Evolutionary conservation across 2,113 vertebrate species (phyloP), one percentile per base, ranked within the genome.

Genomic region (Phaethon lepturus): DNA sequence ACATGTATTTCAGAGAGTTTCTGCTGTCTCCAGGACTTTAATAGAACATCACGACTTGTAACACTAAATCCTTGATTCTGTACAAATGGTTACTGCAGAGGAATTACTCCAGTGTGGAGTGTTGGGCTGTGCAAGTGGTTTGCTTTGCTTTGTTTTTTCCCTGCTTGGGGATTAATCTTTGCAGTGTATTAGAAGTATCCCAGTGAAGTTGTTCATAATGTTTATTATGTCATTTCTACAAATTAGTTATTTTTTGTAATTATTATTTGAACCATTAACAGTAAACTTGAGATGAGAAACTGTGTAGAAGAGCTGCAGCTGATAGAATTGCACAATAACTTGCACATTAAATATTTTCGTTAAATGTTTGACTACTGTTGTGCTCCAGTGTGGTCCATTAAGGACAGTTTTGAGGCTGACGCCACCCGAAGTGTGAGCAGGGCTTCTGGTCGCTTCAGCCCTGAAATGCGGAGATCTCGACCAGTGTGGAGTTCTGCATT

Each of bases 351-450:
- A 20, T 81, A 53, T 38, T 76, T 86, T 58, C 67, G 67, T 62
- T 81, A 18, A 28, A 63, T 90, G 28, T 49, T 15, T 47, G n/a
- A 76, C 52, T 71, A 11, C n/a, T 86, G 15, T 26, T 62, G 64
- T 58, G 53, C 45, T 88, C 49, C 16, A 44, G 0, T 15, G 9
- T 64, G 26, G 44, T 80, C 67, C 23, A 28, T 90, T 86, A 69
- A 59, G 19, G 73, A 31, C 5, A 4, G 24, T 22, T 86, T 18
- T 60, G 56, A 31, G 23, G 28, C 29, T 0, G 0, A 6, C 3
- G 0, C 67, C 49, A 17, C 29, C 40, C 0, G 0, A 17, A 59
- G 23, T 15, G 18, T 10, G 12, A 66, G 9, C 13, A 50, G 47
- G 15, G 24, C 8, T 42, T 15, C 62, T 69, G 26, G 28, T 24